Conservation (phyloP, 2,888 invertebrate species). For the Stenurella melanura region DNA sequence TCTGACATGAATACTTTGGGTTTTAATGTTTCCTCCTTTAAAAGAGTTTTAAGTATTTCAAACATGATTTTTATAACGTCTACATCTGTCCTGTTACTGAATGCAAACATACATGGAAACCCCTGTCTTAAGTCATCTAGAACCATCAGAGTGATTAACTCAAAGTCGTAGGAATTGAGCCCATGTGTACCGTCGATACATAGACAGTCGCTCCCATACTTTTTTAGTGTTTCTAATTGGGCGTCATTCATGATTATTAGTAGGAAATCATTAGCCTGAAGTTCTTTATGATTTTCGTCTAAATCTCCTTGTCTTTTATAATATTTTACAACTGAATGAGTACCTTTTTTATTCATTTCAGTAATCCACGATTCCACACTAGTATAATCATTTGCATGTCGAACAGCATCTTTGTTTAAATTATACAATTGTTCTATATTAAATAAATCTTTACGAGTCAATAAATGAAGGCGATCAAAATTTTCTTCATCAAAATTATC, state of each 20-base stretch:
- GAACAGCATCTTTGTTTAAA: constrained; percentile 2
- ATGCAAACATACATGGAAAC: constrained; percentile 40
- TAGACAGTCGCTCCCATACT: constrained; percentile 52
- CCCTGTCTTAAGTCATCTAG: constrained; percentile 40
- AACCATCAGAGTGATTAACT: constrained; percentile 52
- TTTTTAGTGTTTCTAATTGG: constrained; percentile 52
- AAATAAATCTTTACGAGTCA: background rate
- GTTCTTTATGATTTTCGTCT: background rate
- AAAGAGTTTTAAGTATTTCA: constrained; percentile 17
- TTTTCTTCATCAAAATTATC: too few species aligned
- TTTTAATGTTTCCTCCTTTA: constrained; percentile 3
- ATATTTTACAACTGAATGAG: constrained; percentile 33
- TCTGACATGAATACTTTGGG: constrained; percentile 52
- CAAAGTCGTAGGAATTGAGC: constrained; percentile 49
- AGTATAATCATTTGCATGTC: constrained; percentile 18
- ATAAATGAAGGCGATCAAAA: too few species aligned
- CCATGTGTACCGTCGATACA: constrained; percentile 56
- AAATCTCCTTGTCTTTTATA: constrained; percentile 37
- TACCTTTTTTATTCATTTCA: background rate
- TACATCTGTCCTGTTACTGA: constrained; percentile 40
- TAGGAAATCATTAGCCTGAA: constrained; percentile 59
- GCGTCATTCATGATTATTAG: constrained; percentile 57
- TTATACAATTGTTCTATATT: background rate
- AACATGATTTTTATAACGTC: constrained; percentile 27
- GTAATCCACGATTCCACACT: constrained; percentile 16